Conservation (phyloP, 2,888 invertebrate genomes). For the Pristionchus maxplancki region DNA sequence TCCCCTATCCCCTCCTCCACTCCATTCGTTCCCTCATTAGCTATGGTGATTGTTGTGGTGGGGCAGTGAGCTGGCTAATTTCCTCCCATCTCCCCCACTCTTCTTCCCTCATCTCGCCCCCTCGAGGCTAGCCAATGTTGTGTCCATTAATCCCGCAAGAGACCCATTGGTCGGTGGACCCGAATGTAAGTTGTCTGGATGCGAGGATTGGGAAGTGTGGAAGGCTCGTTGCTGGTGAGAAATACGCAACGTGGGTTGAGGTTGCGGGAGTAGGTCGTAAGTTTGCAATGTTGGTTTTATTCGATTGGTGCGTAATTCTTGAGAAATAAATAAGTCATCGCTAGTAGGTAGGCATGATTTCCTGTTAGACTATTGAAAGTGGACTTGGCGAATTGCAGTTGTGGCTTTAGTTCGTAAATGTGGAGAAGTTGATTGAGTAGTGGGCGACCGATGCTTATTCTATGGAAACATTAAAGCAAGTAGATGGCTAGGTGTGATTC, state of each 20-base stretch:
- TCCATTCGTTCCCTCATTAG: constrained; percentile 55
- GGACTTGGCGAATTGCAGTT: neutral
- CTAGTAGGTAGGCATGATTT: neutral
- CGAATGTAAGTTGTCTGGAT: neutral
- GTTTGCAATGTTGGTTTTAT: neutral
- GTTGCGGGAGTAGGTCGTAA: neutral
- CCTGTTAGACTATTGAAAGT: neutral
- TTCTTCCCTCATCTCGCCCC: constrained; percentile 47
- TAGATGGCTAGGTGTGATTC: neutral
- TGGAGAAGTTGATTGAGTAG: neutral
- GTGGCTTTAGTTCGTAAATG: neutral
- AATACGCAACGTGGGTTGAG: neutral
- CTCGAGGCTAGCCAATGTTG: constrained; percentile 37
- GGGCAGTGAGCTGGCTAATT: constrained; percentile 38
- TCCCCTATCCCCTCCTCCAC: neutral
- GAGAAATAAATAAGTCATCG: too few relatives aligned
- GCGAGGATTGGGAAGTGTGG: neutral
- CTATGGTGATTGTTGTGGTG: constrained; percentile 58
- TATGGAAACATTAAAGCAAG: neutral
- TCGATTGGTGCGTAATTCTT: neutral
- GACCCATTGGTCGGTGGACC: neutral
- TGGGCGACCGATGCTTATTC: neutral
- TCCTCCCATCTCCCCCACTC: constrained; percentile 22
- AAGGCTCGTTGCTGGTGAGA: neutral
- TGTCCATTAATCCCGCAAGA: constrained; percentile 10